Percentiles rank a stretch among this genome's conserved stretches.
Conservation (phyloP, 2,888 invertebrate genomes). For the Glyphotaelius pellucidus region DNA sequence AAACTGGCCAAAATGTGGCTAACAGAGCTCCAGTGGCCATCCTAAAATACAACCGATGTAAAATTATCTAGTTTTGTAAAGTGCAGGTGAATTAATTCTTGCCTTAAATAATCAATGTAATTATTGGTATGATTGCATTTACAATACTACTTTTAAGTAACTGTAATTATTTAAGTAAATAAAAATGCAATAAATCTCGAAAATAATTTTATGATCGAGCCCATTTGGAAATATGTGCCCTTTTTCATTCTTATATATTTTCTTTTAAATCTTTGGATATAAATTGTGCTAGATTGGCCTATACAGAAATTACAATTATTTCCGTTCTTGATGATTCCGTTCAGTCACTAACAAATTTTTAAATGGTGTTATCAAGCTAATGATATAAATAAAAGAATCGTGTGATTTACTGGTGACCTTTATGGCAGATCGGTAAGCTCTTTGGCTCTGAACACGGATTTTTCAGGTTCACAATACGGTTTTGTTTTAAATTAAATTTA, state of each 20-base stretch:
- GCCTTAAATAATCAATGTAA: neutral
- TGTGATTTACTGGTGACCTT: neutral
- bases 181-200: neutral
- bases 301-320: neutral
- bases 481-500: neutral
- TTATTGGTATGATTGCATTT: neutral
- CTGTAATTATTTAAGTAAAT: neutral
- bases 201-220: neutral
- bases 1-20: too few species aligned
- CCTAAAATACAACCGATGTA: neutral
- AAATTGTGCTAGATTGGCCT: neutral
- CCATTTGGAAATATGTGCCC: neutral
- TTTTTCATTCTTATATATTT: neutral
- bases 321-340: neutral
- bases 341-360: neutral
- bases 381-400: neutral
- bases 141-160: neutral
- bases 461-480: neutral
- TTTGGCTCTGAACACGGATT: neutral
- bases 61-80: neutral
- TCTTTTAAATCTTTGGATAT: neutral
- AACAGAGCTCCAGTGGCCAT: neutral
- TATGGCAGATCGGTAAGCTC: neutral
- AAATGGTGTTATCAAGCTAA: neutral
- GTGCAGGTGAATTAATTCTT: neutral